Percentiles rank a stretch among this genome's conserved stretches.
These are phyloP conservation scores for Troides oblongomaculatus DNA, from an alignment of 2,888 invertebrate species.

Conservation along the genomic window DNA sequence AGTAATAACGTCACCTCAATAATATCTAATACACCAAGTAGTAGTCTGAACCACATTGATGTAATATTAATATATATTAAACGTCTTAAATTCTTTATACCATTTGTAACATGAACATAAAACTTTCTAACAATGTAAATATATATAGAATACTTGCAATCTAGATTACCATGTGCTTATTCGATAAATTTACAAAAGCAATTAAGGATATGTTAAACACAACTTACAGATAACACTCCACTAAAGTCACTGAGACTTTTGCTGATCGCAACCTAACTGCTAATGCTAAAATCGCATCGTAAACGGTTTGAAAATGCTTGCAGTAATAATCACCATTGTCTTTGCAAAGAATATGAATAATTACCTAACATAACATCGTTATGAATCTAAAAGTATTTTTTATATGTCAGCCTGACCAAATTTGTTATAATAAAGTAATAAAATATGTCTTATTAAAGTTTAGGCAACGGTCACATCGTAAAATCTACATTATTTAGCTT, in stretches of 20 bases:
- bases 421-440: too few species aligned
- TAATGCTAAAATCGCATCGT: slow-evolving; percentile 16
- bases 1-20: slow-evolving; percentile 16
- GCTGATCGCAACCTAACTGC: slow-evolving; percentile 48
- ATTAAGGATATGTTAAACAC: slow-evolving; percentile 4
- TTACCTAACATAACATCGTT: not conserved
- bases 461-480: too few species aligned
- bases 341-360: not conserved
- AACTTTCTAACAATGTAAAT: not conserved
- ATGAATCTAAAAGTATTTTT: not conserved
- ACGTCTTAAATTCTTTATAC: too few species aligned
- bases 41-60: slow-evolving; percentile 7
- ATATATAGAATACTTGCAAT: not conserved
- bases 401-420: not conserved
- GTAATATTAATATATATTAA: slow-evolving; percentile 3
- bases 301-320: slow-evolving; percentile 24
- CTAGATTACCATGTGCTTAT: not conserved
- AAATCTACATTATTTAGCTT: too few species aligned
- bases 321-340: slow-evolving; percentile 4
- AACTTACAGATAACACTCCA: slow-evolving; percentile 41
- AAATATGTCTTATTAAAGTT: too few species aligned
- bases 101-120: too few species aligned
- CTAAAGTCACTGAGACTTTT: slow-evolving; percentile 42
- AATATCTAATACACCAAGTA: slow-evolving; percentile 12
- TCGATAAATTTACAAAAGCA: not conserved